Conservation (phyloP, 1,140 invertebrate genomes). For the Hesperophylax magnus region DNA sequence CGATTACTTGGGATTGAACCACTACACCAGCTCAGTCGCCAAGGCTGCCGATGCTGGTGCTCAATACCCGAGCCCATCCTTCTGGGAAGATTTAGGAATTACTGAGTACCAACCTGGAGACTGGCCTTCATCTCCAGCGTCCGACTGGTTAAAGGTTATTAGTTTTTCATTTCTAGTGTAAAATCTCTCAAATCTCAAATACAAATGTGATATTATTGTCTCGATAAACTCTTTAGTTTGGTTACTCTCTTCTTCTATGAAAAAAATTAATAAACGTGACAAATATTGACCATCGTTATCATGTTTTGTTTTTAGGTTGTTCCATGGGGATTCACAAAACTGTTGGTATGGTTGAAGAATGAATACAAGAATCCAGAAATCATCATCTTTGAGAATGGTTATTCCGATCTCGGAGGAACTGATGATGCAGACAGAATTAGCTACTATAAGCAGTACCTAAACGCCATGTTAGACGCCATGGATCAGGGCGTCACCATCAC, state of each 20-base stretch:
- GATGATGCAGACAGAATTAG: conserved; percentile 63
- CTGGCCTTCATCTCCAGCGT: not conserved
- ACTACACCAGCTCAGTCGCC: conserved; percentile 71
- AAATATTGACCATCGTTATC: too few relatives aligned
- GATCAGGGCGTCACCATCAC: conserved; percentile 75
- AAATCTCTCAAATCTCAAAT: not conserved
- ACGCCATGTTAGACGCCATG: conserved; percentile 77
- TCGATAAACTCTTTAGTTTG: too few relatives aligned
- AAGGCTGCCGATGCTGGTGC: conserved; percentile 64
- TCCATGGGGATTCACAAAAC: conserved; percentile 75
- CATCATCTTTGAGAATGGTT: conserved; percentile 79
- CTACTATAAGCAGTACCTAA: conserved; percentile 72
- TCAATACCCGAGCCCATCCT: conserved; percentile 59
- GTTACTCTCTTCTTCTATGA: not conserved
- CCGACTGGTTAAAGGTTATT: conserved; percentile 2
- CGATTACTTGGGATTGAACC: conserved; percentile 76
- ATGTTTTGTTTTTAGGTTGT: conserved; percentile 61
- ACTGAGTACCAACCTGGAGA: not conserved
- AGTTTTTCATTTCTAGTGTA: not conserved
- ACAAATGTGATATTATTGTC: not conserved
- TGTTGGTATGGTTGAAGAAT: conserved; percentile 75
- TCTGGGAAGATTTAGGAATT: not conserved
- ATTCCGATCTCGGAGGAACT: conserved; percentile 66
- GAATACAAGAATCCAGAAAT: conserved; percentile 75
- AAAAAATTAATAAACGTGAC: not conserved